Conservation (phyloP, 2,888 invertebrate species). For the Smittia sp. region DNA sequence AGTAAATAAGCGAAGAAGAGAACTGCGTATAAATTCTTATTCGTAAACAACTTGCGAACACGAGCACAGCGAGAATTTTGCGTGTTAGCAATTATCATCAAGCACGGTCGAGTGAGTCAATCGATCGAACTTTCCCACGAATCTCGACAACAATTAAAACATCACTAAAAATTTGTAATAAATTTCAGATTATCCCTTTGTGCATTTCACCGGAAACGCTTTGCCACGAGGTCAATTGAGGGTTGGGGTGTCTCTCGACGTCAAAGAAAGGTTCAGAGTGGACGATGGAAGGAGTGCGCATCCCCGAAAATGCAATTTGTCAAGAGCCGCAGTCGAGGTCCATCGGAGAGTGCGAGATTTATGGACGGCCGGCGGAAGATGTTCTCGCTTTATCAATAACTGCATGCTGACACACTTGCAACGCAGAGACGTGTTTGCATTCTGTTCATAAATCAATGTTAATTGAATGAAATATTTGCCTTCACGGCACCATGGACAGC, state of each 20-base stretch:
- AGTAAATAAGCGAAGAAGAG: no score
- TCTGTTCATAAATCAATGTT: slow-evolving; percentile 17
- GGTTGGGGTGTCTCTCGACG: not conserved
- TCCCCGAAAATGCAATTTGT: slow-evolving; percentile 16
- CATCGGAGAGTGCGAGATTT: not conserved
- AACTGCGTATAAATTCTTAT: no score
- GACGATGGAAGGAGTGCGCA: not conserved
- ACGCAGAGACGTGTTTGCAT: slow-evolving; percentile 1
- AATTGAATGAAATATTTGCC: slow-evolving; percentile 25
- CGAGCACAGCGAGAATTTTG: no score
- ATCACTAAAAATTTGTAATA: slow-evolving; percentile 6
- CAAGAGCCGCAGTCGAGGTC: not conserved
- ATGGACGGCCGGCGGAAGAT: not conserved
- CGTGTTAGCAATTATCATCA: no score
- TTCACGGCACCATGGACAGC: not conserved
- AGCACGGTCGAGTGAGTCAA: no score
- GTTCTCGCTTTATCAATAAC: slow-evolving; percentile 5
- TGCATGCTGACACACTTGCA: not conserved
- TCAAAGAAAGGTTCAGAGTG: not conserved
- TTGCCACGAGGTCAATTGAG: not conserved
- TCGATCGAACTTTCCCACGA: not conserved
- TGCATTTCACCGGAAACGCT: slow-evolving; percentile 11
- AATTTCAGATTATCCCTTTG: slow-evolving; percentile 19
- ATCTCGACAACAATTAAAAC: not conserved
- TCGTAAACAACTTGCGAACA: no score